A percentile compares a stretch with the other conserved stretches of the same genome.
phyloP scores from a whole-genome alignment of 2,888 invertebrate genomes.

The Mimas tiliae region DNA sequence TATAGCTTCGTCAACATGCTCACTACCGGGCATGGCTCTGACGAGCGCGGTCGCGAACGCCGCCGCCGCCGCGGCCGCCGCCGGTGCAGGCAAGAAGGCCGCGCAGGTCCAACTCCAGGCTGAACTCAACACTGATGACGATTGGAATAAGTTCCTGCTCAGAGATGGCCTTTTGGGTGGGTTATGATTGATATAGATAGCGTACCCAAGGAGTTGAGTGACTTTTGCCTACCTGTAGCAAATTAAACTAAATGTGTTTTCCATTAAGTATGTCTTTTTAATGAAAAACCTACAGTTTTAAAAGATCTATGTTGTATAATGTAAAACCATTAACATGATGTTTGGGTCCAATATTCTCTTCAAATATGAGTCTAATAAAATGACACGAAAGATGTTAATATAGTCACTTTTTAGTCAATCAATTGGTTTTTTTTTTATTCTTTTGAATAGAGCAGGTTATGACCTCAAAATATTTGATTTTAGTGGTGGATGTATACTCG shows the following conservation, averaged over 20 bases:
- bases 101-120: slow-evolving; percentile 90
- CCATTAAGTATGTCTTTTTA: too few species aligned
- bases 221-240: background rate
- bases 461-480: slow-evolving; percentile 14
- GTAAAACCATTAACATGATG: too few species aligned
- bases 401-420: too few species aligned
- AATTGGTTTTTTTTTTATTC: too few species aligned
- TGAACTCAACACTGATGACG: slow-evolving; percentile 93
- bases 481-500: slow-evolving; percentile 94
- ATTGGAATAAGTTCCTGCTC: slow-evolving; percentile 91
- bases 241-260: background rate
- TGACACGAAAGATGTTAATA: too few species aligned
- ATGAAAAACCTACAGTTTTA: too few species aligned
- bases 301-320: too few species aligned
- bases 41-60: slow-evolving; percentile 74
- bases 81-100: slow-evolving; percentile 88
- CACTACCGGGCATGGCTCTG: slow-evolving; percentile 65
- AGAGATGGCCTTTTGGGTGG: slow-evolving; percentile 91
- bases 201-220: too few species aligned
- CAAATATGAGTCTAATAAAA: too few species aligned
- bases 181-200: slow-evolving; percentile 37
- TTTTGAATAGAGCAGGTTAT: too few species aligned
- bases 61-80: slow-evolving; percentile 71
- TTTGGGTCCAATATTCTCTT: too few species aligned
- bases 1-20: slow-evolving; percentile 31